phyloP scores from a whole-genome alignment of 2,888 invertebrate genomes.

The Diabrotica balteata region DNA sequence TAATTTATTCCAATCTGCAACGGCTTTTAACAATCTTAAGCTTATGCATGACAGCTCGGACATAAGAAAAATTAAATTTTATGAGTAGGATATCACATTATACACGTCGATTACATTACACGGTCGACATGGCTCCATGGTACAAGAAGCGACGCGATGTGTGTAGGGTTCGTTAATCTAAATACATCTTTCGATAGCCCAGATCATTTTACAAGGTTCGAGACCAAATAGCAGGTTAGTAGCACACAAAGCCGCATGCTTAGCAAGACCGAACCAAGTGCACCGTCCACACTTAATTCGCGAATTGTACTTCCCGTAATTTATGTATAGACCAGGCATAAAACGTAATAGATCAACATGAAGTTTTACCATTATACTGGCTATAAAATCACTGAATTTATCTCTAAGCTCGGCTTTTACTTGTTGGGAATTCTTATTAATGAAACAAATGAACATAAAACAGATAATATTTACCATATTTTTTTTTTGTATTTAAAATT shows the following conservation, averaged over 20 bases:
- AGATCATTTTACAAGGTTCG: constrained; percentile 24
- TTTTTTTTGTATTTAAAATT: too few species aligned
- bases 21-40: too few species aligned
- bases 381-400: too few species aligned
- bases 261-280: constrained; percentile 5
- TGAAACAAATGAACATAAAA: too few species aligned
- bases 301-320: constrained; percentile 3
- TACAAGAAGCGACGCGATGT: background rate
- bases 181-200: constrained; percentile 27
- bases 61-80: too few species aligned
- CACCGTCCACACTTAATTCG: constrained; percentile 2
- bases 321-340: constrained; percentile 5
- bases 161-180: background rate
- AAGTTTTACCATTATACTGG: too few species aligned
- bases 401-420: too few species aligned
- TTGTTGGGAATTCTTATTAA: too few species aligned
- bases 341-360: background rate
- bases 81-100: too few species aligned
- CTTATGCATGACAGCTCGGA: too few species aligned
- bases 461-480: too few species aligned
- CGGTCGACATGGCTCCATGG: background rate
- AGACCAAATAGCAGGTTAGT: constrained; percentile 44
- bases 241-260: constrained; percentile 35
- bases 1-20: too few species aligned
- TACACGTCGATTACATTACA: constrained; percentile 1